phyloP scores from a whole-genome alignment of 2,888 invertebrate species.

The Corbicula japonica region DNA sequence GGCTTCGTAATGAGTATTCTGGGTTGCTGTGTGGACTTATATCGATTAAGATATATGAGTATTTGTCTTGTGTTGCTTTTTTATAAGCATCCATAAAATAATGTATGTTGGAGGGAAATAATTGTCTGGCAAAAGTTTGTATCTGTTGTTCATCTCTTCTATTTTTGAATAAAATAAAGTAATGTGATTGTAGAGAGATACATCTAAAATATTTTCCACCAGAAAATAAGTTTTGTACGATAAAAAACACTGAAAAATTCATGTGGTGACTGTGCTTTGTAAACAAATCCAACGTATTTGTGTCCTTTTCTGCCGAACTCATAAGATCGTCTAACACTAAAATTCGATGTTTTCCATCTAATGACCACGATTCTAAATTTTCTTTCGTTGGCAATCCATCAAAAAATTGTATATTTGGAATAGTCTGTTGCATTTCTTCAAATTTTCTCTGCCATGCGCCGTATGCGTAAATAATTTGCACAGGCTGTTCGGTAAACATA shows the following conservation, averaged over 20 bases:
- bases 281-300: constrained; percentile 32
- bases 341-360: no score
- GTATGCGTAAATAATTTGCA: constrained; percentile 29
- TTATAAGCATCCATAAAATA: constrained; percentile 35
- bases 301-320: constrained; percentile 27
- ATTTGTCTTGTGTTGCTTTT: constrained; percentile 28
- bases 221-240: no score
- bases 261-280: constrained; percentile 37
- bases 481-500: constrained; percentile 26
- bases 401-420: constrained; percentile 28
- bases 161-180: constrained; percentile 27
- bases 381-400: constrained; percentile 39
- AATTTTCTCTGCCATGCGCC: constrained; percentile 24
- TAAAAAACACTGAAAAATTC: no score
- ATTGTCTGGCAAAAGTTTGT: no score
- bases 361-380: no score
- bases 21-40: constrained; percentile 37
- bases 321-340: constrained; percentile 24
- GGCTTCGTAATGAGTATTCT: constrained; percentile 35
- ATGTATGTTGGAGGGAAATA: constrained; percentile 24
- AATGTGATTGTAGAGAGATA: constrained; percentile 26
- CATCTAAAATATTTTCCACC: no score
- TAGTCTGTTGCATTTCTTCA: constrained; percentile 24
- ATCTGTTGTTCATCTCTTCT: no score
- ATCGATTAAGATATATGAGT: constrained; percentile 36